Conservation (phyloP, 1,140 invertebrate genomes). For the Harlomillsia oculata region DNA sequence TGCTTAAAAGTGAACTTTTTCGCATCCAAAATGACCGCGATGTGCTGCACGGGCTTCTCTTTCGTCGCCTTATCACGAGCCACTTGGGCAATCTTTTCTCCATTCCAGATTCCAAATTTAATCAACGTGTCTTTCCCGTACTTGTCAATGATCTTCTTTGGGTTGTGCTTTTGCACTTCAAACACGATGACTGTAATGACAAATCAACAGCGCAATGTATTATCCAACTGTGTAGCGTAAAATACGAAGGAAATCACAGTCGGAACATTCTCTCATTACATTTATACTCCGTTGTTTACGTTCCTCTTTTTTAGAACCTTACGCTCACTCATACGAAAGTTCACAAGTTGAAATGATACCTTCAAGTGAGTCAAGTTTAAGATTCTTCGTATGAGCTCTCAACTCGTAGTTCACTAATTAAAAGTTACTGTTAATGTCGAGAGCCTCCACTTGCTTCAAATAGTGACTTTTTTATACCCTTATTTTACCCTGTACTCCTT, state of each 20-base stretch:
- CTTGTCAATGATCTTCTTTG: conserved; percentile 30
- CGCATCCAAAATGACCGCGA: conserved; percentile 26
- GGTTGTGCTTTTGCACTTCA: conserved; percentile 28
- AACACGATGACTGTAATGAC: conserved; percentile 17
- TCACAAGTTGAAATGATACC: too few relatives aligned
- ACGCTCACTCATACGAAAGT: too few relatives aligned
- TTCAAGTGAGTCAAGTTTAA: too few relatives aligned
- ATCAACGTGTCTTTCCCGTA: conserved; percentile 22
- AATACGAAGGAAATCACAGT: not conserved
- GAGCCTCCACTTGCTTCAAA: too few relatives aligned
- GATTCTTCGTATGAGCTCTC: too few relatives aligned
- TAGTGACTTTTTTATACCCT: too few relatives aligned
- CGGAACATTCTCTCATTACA: not conserved
- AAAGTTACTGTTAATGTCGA: too few relatives aligned
- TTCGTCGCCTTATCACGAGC: conserved; percentile 12
- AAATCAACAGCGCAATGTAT: not conserved
- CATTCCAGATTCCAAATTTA: conserved; percentile 17
- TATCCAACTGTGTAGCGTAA: not conserved
- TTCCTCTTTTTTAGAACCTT: too few relatives aligned
- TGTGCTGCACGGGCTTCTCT: conserved; percentile 20
- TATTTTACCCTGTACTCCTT: too few relatives aligned
- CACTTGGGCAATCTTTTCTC: conserved; percentile 16
- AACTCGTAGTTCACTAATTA: too few relatives aligned
- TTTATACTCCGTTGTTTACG: too few relatives aligned
- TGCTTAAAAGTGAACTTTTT: conserved; percentile 33